A percentile compares a stretch with the other conserved stretches of the same genome.
Conservation (phyloP, 2,888 invertebrate genomes). For the Dermolepida albohirtum region DNA sequence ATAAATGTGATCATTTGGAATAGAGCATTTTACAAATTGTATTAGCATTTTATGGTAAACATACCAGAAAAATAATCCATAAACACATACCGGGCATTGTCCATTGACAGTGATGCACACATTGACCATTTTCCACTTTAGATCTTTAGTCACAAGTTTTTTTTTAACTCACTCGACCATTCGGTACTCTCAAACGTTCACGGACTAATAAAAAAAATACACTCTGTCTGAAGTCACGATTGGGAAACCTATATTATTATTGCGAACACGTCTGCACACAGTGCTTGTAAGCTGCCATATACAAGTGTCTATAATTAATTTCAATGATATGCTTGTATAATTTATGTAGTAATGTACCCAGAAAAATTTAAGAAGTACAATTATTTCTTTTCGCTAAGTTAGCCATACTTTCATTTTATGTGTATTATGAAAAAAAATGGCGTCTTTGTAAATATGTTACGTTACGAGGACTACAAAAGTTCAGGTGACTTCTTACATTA, state of each 20-base stretch:
- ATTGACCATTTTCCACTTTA: constrained; percentile 33
- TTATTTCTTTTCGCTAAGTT: too few relatives aligned
- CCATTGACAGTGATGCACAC: constrained; percentile 35
- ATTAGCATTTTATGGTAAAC: constrained; percentile 14
- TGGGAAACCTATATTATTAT: constrained; percentile 7
- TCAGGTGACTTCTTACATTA: constrained; percentile 1
- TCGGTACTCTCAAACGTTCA: constrained; percentile 18
- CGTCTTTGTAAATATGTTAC: not conserved
- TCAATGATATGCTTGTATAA: constrained; percentile 10
- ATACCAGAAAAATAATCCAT: constrained; percentile 35
- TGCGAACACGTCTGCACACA: constrained; percentile 20
- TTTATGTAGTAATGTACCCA: not conserved
- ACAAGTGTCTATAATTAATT: constrained; percentile 25
- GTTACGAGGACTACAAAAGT: not conserved
- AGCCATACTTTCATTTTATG: too few relatives aligned
- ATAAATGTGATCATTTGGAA: not conserved
- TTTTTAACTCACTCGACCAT: not conserved
- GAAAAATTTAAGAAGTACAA: not conserved
- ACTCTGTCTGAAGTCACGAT: not conserved
- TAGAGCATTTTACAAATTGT: not conserved
- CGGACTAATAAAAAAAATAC: constrained; percentile 26
- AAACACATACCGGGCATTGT: constrained; percentile 35
- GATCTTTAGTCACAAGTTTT: constrained; percentile 10
- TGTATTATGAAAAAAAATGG: too few relatives aligned
- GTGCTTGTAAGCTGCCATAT: constrained; percentile 22